phyloP scores from a whole-genome alignment of 2,888 invertebrate species.

The Zaprionus obscuricornis region DNA sequence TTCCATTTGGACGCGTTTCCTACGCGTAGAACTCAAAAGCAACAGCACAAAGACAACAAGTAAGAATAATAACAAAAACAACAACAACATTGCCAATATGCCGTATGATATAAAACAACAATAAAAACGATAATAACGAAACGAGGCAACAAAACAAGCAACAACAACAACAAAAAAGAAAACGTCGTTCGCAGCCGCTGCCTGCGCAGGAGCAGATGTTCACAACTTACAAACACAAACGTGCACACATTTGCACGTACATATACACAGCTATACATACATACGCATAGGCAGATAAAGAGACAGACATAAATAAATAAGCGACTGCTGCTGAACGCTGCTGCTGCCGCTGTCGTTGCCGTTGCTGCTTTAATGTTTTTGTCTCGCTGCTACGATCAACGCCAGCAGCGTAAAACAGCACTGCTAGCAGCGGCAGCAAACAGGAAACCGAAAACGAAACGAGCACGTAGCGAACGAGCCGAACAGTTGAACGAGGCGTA shows the following conservation, averaged over 20 bases:
- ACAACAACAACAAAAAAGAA: slow-evolving; percentile 47
- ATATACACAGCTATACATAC: slow-evolving; percentile 5
- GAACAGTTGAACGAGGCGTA: slow-evolving; percentile 1
- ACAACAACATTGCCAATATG: slow-evolving; percentile 50
- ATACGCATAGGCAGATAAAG: slow-evolving; percentile 18
- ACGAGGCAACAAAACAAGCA: slow-evolving; percentile 52
- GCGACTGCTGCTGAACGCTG: slow-evolving; percentile 63
- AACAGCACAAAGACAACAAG: slow-evolving; percentile 21
- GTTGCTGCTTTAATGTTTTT: too few species aligned
- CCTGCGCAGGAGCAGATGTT: slow-evolving; percentile 82
- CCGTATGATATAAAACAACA: slow-evolving; percentile 71
- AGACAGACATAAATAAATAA: slow-evolving; percentile 78
- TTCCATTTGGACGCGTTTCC: slow-evolving; percentile 60
- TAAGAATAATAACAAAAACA: slow-evolving; percentile 30
- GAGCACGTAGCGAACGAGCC: slow-evolving; percentile 19
- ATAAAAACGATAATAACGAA: slow-evolving; percentile 76
- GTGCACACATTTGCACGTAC: slow-evolving; percentile 12
- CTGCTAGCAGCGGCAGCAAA: slow-evolving; percentile 57
- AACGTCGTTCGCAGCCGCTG: slow-evolving; percentile 63
- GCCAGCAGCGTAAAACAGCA: slow-evolving; percentile 57
- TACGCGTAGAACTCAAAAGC: slow-evolving; percentile 15
- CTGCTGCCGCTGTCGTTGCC: too few species aligned
- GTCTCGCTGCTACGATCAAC: slow-evolving; percentile 63
- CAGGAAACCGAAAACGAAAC: slow-evolving; percentile 69
- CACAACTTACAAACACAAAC: slow-evolving; percentile 73